Evolutionary conservation across 2,797 vertebrate genomes (phyloP).

Genomic region (Macroramphosus scolopax): DNA sequence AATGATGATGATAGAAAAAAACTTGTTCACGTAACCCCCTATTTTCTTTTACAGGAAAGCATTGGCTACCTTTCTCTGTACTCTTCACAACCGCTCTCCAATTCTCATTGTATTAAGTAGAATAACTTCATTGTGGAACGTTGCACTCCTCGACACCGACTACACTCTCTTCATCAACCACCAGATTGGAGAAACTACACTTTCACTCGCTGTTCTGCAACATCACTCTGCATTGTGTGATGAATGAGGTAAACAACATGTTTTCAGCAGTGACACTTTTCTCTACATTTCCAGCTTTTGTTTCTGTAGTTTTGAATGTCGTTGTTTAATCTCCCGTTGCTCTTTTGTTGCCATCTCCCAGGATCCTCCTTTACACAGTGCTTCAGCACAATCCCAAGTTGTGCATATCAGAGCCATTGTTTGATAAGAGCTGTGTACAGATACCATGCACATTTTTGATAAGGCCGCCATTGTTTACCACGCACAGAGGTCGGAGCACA

Average conservation of each 20-base stretch:
- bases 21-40: too few species aligned
- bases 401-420: slow-evolving; percentile 50
- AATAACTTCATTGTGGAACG: too few species aligned
- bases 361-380: slow-evolving; percentile 12
- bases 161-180: too few species aligned
- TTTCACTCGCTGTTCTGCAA: neutral
- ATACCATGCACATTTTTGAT: slow-evolving; percentile 35
- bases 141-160: too few species aligned
- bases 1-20: slow-evolving; percentile 12
- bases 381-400: slow-evolving; percentile 28
- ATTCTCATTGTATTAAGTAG: too few species aligned
- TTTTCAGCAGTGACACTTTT: slow-evolving; percentile 5
- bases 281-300: slow-evolving; percentile 9
- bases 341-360: slow-evolving; percentile 26
- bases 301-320: slow-evolving; percentile 1
- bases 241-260: neutral
- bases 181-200: too few species aligned
- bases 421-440: slow-evolving; percentile 33
- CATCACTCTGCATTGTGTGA: neutral
- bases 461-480: slow-evolving; percentile 44
- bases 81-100: too few species aligned
- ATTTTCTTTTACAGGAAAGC: too few species aligned
- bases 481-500: too few species aligned
- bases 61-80: too few species aligned
- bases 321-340: slow-evolving; percentile 21